Percentiles rank a stretch among this genome's conserved stretches.
Evolutionary conservation across 2,888 invertebrate genomes (phyloP).

Genomic region (Oscheius myriophilus): DNA sequence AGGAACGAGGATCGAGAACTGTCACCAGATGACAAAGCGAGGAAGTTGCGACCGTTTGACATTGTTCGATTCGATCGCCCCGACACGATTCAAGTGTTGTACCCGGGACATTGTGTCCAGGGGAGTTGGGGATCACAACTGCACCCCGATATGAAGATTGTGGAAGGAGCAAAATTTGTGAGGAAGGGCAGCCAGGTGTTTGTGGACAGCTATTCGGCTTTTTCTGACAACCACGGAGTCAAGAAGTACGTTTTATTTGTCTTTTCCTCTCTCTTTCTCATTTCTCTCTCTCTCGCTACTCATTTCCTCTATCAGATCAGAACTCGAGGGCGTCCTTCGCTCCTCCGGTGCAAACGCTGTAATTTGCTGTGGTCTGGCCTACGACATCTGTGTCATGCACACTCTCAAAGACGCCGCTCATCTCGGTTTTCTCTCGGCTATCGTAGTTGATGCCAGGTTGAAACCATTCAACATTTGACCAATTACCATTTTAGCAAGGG

Average conservation of each 20-base stretch:
- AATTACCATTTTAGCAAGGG: conserved; percentile 59
- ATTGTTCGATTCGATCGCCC: conserved; percentile 91
- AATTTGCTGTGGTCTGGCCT: conserved; percentile 92
- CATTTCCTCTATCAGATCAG: conserved; percentile 79
- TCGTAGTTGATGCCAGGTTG: conserved; percentile 62
- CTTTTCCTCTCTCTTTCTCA: not conserved
- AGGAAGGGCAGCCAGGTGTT: conserved; percentile 86
- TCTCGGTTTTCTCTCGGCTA: conserved; percentile 59
- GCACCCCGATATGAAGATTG: conserved; percentile 80
- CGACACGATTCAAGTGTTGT: conserved; percentile 78
- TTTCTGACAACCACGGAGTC: conserved; percentile 95
- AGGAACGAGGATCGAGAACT: conserved; percentile 60
- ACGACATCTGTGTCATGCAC: conserved; percentile 86
- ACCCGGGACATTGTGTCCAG: conserved; percentile 96
- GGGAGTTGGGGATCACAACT: conserved; percentile 93
- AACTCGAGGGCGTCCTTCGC: conserved; percentile 83
- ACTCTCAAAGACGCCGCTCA: conserved; percentile 54
- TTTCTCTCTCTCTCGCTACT: not conserved
- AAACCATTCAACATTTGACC: not conserved
- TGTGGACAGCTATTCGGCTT: conserved; percentile 96
- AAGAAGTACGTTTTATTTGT: conserved; percentile 44
- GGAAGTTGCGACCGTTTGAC: conserved; percentile 78
- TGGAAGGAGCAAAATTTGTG: conserved; percentile 64
- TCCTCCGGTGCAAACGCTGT: conserved; percentile 86
- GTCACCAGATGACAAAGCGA: conserved; percentile 52